Evolutionary conservation across 1,140 invertebrate species (phyloP).

Genomic region (Bombus soroeensis): DNA sequence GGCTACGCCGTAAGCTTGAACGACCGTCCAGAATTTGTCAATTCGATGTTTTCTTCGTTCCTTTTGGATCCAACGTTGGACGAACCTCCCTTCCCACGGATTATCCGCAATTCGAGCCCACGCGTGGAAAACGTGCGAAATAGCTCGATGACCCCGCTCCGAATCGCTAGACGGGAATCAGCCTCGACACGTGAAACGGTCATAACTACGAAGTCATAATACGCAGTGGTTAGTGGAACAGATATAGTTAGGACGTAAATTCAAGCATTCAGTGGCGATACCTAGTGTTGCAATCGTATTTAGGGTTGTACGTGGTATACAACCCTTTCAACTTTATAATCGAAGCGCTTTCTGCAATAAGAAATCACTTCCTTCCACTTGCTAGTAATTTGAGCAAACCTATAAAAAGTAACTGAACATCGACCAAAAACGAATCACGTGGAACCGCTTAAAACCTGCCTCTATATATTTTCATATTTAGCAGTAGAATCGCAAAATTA

Average conservation of each 20-base stretch:
- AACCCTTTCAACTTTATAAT: background rate
- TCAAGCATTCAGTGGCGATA: background rate
- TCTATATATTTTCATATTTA: too few species aligned
- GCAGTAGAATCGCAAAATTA: too few species aligned
- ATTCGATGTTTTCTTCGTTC: background rate
- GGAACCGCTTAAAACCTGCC: background rate
- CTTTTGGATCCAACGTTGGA: background rate
- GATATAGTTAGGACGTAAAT: background rate
- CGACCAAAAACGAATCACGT: background rate
- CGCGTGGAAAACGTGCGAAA: constrained; percentile 1
- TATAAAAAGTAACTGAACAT: background rate
- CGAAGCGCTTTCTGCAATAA: too few species aligned
- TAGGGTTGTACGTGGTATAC: background rate
- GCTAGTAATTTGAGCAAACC: background rate
- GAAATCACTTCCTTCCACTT: background rate
- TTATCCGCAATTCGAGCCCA: background rate
- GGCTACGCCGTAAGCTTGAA: background rate
- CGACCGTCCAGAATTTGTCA: background rate
- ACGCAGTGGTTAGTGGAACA: background rate
- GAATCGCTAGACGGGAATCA: constrained; percentile 15
- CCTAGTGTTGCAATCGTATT: background rate
- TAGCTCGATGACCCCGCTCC: constrained; percentile 4
- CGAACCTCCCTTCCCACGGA: background rate
- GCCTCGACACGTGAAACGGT: constrained; percentile 2
- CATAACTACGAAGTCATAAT: background rate